Conservation (phyloP, 2,888 invertebrate species). For the Caenorhabditis imperialis region DNA sequence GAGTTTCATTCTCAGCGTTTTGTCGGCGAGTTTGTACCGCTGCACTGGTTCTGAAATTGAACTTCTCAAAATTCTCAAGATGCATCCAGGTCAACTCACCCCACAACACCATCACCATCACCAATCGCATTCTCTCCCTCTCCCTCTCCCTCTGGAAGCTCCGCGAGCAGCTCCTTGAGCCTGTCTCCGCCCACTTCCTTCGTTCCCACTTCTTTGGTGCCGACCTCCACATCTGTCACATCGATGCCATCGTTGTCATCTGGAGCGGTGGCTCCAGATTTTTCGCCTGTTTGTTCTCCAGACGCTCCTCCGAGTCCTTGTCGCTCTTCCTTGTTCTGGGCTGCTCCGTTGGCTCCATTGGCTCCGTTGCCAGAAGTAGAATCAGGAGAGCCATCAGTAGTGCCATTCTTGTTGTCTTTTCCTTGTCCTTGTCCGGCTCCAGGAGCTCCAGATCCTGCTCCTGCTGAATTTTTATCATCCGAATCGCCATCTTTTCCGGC, state of each 20-base stretch:
- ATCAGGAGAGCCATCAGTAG: too few relatives aligned
- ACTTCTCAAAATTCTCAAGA: too few relatives aligned
- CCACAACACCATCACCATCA: too few relatives aligned
- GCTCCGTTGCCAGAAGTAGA: too few relatives aligned
- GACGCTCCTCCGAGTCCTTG: background rate
- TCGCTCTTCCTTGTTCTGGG: conserved; percentile 1
- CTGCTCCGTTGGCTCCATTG: conserved; percentile 5
- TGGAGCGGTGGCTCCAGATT: background rate
- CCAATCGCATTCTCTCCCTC: too few relatives aligned
- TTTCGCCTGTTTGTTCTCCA: too few relatives aligned
- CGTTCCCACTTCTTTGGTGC: conserved; percentile 18
- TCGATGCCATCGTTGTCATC: conserved; percentile 44
- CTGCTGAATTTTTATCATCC: conserved; percentile 21
- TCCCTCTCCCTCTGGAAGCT: conserved; percentile 30
- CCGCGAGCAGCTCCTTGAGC: conserved; percentile 27
- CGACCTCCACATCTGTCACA: conserved; percentile 51
- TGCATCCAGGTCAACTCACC: too few relatives aligned
- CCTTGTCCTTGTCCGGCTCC: conserved; percentile 1
- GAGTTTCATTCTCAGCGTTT: too few relatives aligned
- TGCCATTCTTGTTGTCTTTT: background rate
- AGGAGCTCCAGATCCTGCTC: conserved; percentile 1
- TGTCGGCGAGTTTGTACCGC: too few relatives aligned
- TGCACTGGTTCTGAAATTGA: too few relatives aligned
- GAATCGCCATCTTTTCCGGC: conserved; percentile 24
- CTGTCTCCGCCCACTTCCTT: too few relatives aligned